Evolutionary conservation across 2,797 vertebrate species (phyloP), one percentile per base, ranked within the genome.

Genomic region (Myiotriccus ornatus): DNA sequence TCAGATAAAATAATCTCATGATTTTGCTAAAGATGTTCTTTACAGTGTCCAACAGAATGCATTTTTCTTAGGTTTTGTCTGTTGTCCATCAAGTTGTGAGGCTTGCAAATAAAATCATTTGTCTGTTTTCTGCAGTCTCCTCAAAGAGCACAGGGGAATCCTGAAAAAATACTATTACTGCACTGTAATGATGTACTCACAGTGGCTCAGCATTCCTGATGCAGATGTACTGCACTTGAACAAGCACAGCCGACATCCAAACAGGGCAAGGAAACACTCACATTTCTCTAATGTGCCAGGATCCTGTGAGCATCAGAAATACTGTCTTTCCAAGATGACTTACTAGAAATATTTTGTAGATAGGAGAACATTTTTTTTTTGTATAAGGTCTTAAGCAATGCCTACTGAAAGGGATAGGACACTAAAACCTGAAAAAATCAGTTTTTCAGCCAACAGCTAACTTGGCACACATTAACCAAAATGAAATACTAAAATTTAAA

Each of bases 11-110:
- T 39, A 76, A 81, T 91, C 71, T 73, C 65, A 91, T 90, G 59
- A 87, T 93, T 95, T 93, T 96, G 75, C 86, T 89, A 91, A 84
- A 81, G 30, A 43, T 90, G 46, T 73, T 73, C 28, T 68, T 92
- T 56, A 81, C 68, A 55, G 21, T 44, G 57, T 76, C 79, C 80
- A 87, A 86, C 80, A 94, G 81, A 93, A 91, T 74, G 79, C 35
- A 68, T 82, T 87, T 92, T 79, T 80, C 63, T 80, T 50, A 43
- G 27, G 35, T 64, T 91, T 83, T 43, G 43, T 85, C 76, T 94
- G 71, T 68, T 89, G 88, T 73, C 63, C 88, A 60, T 55, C 74
- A 74, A 59, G 34, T 35, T 62, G 22, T 10, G 11, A 93, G 34
- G 92, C 12, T 68, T 73, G 37, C 4, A 74, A 77, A 60, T 34